Percentiles rank a stretch among this genome's conserved stretches.
These are phyloP conservation scores for Clistopyga incitator DNA, from an alignment of 2,888 invertebrate species.

Conservation along the genomic window DNA sequence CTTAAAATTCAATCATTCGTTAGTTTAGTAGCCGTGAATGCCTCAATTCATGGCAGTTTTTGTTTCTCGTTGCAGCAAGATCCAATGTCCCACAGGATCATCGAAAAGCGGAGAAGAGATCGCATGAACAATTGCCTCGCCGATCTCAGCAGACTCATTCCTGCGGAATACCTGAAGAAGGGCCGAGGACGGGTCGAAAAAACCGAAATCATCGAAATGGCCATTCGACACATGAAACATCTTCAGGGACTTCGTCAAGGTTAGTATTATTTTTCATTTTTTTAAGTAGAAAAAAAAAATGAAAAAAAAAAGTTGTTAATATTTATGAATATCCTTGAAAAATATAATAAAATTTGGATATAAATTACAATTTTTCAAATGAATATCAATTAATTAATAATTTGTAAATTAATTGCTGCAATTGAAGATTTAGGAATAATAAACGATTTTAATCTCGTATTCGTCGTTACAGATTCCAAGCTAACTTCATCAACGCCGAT, in stretches of 20 bases:
- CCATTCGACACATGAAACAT: conserved; percentile 96
- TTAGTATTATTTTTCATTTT: conserved; percentile 67
- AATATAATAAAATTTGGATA: no score
- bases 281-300: no score
- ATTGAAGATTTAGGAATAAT: no score
- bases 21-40: background rate
- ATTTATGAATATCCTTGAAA: no score
- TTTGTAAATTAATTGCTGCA: no score
- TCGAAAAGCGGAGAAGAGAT: conserved; percentile 97
- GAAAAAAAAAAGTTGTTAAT: no score
- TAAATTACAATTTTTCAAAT: no score
- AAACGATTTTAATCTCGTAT: no score
- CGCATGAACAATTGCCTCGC: conserved; percentile 99
- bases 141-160: conserved; percentile 96
- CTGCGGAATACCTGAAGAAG: conserved; percentile 96
- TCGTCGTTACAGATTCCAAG: conserved; percentile 75
- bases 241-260: conserved; percentile 89
- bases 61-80: conserved; percentile 89
- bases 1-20: no score
- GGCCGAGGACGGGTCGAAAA: conserved; percentile 98
- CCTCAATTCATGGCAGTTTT: background rate
- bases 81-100: conserved; percentile 98
- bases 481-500: conserved; percentile 75
- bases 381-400: no score
- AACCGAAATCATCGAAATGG: conserved; percentile 99